Evolutionary conservation across 1,140 invertebrate genomes (phyloP), one percentile per base, ranked within the genome.

Genomic region (Pseudomyrmex concolor): DNA sequence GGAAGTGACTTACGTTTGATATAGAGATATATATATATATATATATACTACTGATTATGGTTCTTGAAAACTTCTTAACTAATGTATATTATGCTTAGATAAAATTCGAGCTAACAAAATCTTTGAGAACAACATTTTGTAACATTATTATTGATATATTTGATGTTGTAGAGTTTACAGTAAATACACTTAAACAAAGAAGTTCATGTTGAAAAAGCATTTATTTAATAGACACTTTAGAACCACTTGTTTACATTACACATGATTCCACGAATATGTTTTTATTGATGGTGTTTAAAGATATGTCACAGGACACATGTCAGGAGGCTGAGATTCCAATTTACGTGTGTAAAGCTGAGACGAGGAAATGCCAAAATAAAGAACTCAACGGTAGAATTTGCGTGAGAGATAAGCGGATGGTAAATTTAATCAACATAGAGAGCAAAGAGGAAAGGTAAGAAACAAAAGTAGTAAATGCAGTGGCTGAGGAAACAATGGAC

Each of bases 401-500:
- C 34, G 57, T 48, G 25, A 68, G 19, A 67, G 34, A 10, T 15
- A 66, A 72, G 84, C 66, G 54, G 2, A n/a, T 48, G 59, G 59
- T 55, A 67, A 81, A 81, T 84, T 85, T 76, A 57, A 85, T 34
- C 9, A 81, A 81, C 86, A 89, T 68, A 83, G 57, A 81, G 67
- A 87, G 68, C 78, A 84, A 82, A 88, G 87, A 64, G 51, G 63
- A 86, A 34, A 78, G 84, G 86, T 90, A 83, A 82, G 57, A 22
- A 80, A 80, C 55, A 73, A 84, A 57, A 86, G 73, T 78, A 34
- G 92, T 94, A 93, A 93, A 94, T 94, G 94, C 92, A 91, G 89
- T 90, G 89, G 87, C 83, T 88, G 90, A 90, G 86, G 89, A 86
- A 92, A 88, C 92, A 86, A 94, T 94, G 94, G 93, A 94, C 88